Conservation (phyloP, 1,140 invertebrate species). For the Achatina immaculata region DNA sequence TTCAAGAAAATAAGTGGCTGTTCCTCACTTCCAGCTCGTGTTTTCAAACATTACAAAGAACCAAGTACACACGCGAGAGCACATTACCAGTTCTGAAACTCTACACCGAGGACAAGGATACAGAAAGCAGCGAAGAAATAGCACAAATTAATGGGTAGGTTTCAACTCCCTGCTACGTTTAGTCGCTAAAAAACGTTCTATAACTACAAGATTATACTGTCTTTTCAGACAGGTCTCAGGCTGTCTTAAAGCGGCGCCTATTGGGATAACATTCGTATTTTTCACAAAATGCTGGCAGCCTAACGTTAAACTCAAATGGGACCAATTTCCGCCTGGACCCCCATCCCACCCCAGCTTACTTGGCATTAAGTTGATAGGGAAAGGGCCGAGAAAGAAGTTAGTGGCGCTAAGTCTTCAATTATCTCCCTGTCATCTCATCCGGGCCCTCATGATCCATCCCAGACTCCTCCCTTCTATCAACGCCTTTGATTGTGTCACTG, state of each 20-base stretch:
- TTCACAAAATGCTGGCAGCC: not conserved
- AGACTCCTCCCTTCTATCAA: constrained; percentile 11
- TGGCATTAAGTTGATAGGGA: constrained; percentile 36
- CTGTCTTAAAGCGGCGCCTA: not conserved
- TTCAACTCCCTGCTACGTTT: too few relatives aligned
- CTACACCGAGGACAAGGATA: too few relatives aligned
- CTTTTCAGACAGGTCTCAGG: not conserved
- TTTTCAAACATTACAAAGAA: too few relatives aligned
- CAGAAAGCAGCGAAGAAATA: too few relatives aligned
- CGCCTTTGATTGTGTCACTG: constrained; percentile 24
- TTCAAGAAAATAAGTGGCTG: too few relatives aligned
- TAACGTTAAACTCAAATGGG: not conserved
- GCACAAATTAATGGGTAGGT: too few relatives aligned
- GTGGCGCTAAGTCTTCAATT: constrained; percentile 29
- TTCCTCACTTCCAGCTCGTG: too few relatives aligned
- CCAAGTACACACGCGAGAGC: too few relatives aligned
- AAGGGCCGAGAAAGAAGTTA: not conserved
- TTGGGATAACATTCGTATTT: not conserved
- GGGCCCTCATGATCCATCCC: constrained; percentile 5
- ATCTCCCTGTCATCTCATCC: constrained; percentile 31
- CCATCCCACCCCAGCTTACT: too few relatives aligned
- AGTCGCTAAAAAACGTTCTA: not conserved
- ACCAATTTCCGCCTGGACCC: constrained; percentile 3
- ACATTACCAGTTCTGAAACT: too few relatives aligned
- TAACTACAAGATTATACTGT: not conserved